Evolutionary conservation across 37 sponge, comb jelly and placozoan species (phyloP), one percentile per base, ranked within the genome.

Genomic region (Cliona cf. orientalis): DNA sequence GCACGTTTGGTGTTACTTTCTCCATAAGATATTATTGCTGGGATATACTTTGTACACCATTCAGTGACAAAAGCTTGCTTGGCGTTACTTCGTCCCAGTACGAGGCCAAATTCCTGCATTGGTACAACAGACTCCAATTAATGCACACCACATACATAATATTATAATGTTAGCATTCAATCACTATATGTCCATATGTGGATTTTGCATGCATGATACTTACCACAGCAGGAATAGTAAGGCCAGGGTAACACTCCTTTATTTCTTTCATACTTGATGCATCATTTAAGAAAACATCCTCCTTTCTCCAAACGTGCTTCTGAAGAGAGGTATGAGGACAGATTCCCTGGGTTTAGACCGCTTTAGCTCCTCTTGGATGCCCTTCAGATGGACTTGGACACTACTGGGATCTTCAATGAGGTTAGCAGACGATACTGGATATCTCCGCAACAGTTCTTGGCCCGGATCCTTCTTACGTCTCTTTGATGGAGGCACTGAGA

Each of bases 281-380:
- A 61, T 77, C 78, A 77, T 77, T 77, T n/a, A n/a, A 29, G 37
- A 41, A 5, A 77, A 5, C 32, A 42, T 12, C 6, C 40, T 29
- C 78, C 22, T 26, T 66, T 32, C 1, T 22, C 28, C 22, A 44
- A 63, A 80, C 22, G 78, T 77, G 66, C 28, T 60, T 29, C 42
- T 77, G 45, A 77, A 63, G 3, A 80, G 46, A 28, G 80, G 70
- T 19, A 80, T 55, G 58, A 80, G 40, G 5, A 80, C 2, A 42
- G 42, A 9, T 14, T 80, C 80, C n/a, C 80, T 80, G 32, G 80
- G 80, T 53, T 80, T 80, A 36, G 66, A 56, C 37, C 29, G 66
- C 7, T n/a, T 44, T 70, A 80, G 45, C 37, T 80, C 80, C 25
- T 66, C 70, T 14, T 80, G 35, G 22, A 80, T 25, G 5, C 70